phyloP scores from a whole-genome alignment of 1,140 invertebrate genomes.

The Temnothorax curvispinosus region DNA sequence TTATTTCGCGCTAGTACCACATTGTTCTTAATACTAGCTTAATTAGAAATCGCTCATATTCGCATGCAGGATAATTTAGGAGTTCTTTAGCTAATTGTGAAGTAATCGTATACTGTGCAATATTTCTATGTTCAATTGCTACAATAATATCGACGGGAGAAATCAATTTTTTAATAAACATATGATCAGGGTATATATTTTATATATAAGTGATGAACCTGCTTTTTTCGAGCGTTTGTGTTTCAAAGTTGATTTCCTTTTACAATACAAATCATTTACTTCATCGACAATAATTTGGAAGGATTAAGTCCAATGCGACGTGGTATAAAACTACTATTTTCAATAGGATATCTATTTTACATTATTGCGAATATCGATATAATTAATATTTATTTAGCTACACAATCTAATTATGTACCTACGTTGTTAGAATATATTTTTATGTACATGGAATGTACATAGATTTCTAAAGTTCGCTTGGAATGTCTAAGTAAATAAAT shows the following conservation, averaged over 20 bases:
- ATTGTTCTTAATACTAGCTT: slow-evolving; percentile 68
- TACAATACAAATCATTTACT: slow-evolving; percentile 20
- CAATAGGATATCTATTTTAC: slow-evolving; percentile 32
- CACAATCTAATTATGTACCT: neutral
- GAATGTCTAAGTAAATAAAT: slow-evolving; percentile 29
- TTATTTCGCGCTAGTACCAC: slow-evolving; percentile 66
- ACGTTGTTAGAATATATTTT: neutral
- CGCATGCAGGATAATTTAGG: slow-evolving; percentile 63
- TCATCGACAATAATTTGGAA: slow-evolving; percentile 32
- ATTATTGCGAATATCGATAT: slow-evolving; percentile 8
- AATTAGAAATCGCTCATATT: slow-evolving; percentile 58
- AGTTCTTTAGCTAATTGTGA: slow-evolving; percentile 51
- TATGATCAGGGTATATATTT: slow-evolving; percentile 36
- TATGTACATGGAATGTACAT: slow-evolving; percentile 34
- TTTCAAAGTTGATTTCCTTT: slow-evolving; percentile 50
- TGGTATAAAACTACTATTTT: slow-evolving; percentile 43
- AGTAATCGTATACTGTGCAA: slow-evolving; percentile 42
- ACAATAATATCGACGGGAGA: slow-evolving; percentile 37
- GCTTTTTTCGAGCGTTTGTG: slow-evolving; percentile 19
- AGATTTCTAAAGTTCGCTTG: slow-evolving; percentile 5
- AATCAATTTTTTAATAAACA: slow-evolving; percentile 54
- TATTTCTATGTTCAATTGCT: slow-evolving; percentile 33
- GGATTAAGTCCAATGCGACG: slow-evolving; percentile 33
- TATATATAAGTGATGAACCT: slow-evolving; percentile 11
- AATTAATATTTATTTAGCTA: slow-evolving; percentile 22